These are phyloP conservation scores for Catocala nupta DNA, from an alignment of 2,888 invertebrate genomes.

Conservation along the genomic window DNA sequence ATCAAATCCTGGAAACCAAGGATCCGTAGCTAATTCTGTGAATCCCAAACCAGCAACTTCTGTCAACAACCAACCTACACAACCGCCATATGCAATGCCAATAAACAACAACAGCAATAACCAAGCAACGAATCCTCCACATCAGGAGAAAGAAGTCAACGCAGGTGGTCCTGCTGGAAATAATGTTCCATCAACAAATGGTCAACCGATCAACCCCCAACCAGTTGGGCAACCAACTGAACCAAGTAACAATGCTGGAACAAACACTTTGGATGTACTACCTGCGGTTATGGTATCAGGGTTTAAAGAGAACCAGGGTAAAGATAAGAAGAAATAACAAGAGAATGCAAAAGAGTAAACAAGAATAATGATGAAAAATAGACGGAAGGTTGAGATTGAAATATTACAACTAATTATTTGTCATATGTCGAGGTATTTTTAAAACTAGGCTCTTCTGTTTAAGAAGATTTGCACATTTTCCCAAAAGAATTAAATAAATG, in stretches of 20 bases:
- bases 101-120: no score
- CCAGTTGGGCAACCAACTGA: background rate
- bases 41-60: background rate
- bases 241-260: background rate
- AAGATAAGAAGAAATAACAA: background rate
- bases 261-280: slow-evolving; percentile 17
- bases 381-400: background rate
- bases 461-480: no score
- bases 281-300: slow-evolving; percentile 48
- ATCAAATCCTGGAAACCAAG: slow-evolving; percentile 11
- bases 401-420: background rate
- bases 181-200: background rate
- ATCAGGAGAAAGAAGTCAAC: slow-evolving; percentile 12
- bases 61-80: no score
- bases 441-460: no score
- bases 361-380: slow-evolving; percentile 16
- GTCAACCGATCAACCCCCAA: slow-evolving; percentile 1
- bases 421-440: no score
- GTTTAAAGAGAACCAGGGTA: slow-evolving; percentile 16
- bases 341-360: slow-evolving; percentile 10
- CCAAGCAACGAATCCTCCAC: no score
- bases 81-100: no score
- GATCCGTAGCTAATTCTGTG: background rate
- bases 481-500: no score
- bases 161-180: background rate